A percentile compares a stretch with the other conserved stretches of the same genome.
These are phyloP conservation scores for Neoniphon sammara DNA, from an alignment of 2,797 vertebrate species.

Conservation along the genomic window DNA sequence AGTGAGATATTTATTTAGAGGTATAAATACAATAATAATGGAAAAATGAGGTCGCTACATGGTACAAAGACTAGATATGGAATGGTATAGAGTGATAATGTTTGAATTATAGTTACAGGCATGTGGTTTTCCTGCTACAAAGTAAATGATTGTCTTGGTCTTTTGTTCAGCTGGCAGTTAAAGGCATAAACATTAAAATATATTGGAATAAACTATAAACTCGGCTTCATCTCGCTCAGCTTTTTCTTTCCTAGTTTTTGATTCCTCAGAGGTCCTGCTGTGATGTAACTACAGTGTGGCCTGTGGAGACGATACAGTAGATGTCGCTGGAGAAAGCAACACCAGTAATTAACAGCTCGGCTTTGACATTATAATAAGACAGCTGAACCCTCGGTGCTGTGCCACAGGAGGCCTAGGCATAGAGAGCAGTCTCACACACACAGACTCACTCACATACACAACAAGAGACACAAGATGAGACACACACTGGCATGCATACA, in stretches of 20 bases:
- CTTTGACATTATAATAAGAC: slow-evolving; percentile 59
- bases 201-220: slow-evolving; percentile 25
- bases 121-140: neutral
- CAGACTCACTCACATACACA: neutral
- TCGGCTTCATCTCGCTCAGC: neutral
- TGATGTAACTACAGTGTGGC: slow-evolving; percentile 21
- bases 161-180: neutral
- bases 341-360: slow-evolving; percentile 56
- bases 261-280: neutral
- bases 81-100: neutral
- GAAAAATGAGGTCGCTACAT: no score
- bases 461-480: slow-evolving; percentile 22
- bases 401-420: slow-evolving; percentile 25
- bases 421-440: slow-evolving; percentile 6
- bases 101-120: neutral
- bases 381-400: slow-evolving; percentile 24
- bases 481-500: slow-evolving; percentile 30
- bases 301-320: slow-evolving; percentile 20
- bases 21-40: no score
- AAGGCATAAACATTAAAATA: neutral
- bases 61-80: slow-evolving; percentile 2
- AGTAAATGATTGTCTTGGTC: slow-evolving; percentile 11
- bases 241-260: slow-evolving; percentile 7
- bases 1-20: slow-evolving; percentile 6
- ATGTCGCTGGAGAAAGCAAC: slow-evolving; percentile 44